Percentiles rank a stretch among this genome's conserved stretches.
These are phyloP conservation scores for Drymodes brunneopygia DNA, from an alignment of 2,113 vertebrate species.

Conservation along the genomic window DNA sequence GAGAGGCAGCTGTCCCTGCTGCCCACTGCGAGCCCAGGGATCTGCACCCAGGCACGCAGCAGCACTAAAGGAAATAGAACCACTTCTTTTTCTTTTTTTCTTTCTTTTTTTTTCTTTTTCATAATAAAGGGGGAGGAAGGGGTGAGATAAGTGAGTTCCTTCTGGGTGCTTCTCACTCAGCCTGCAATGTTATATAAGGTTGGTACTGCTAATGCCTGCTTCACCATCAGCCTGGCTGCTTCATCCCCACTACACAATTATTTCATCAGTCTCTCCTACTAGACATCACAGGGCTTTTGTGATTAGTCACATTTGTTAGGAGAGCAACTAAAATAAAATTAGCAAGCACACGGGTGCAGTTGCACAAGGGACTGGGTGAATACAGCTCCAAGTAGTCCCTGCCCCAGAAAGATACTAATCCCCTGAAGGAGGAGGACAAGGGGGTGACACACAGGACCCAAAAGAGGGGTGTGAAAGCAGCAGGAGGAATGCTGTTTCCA, in stretches of 20 bases:
- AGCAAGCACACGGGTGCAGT: neutral
- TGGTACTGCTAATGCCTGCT: conserved; percentile 50
- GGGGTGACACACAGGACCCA: neutral
- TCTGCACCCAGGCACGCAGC: neutral
- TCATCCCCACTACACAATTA: conserved; percentile 37
- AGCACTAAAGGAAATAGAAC: neutral
- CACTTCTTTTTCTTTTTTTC: accelerated
- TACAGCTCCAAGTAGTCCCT: neutral
- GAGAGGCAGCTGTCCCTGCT: neutral
- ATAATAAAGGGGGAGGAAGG: neutral
- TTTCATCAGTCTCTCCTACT: conserved; percentile 47
- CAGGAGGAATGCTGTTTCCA: neutral
- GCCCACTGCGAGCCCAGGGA: neutral
- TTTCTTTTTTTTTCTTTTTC: neutral
- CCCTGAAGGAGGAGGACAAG: neutral
- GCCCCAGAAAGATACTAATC: neutral
- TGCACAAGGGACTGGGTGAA: neutral
- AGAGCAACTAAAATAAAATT: neutral
- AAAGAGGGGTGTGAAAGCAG: neutral
- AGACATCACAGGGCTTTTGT: conserved; percentile 11
- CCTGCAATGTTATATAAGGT: conserved; percentile 56
- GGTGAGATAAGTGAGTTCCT: conserved; percentile 17
- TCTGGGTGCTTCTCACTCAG: conserved; percentile 45
- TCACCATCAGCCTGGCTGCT: conserved; percentile 9
- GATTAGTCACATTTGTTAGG: conserved; percentile 34